Base-by-base conservation (phyloP, 2,888 invertebrate species). In the Rotaria macrura region DNA sequence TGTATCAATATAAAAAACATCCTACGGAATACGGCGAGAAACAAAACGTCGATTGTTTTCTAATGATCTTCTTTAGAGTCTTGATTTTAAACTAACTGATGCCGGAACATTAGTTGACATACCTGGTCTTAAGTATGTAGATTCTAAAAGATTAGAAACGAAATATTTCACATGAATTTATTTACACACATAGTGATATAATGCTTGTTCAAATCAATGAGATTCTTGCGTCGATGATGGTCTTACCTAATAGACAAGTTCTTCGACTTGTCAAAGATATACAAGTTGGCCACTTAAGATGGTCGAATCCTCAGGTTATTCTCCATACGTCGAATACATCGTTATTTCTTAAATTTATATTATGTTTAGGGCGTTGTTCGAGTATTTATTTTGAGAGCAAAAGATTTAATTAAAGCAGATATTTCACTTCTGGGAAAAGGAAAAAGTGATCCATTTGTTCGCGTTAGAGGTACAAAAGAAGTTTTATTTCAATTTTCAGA, bases 401-500 rank as follows among this genome's bases (percentile, higher is more conserved):
- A 43, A 47, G 52, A 86, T 83, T n/a, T 86, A 7, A 84, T 83
- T 47, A 86, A 86, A 52, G 74, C 84, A 4, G 86, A 86, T 85
- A 55, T 86, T 1, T 83, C 65, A 23, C n/a, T 86, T 40, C 72
- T 86, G 43, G 86, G 86, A n/a, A 72, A 52, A 52, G 86, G 84
- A 20, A 86, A 86, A 84, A 84, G 84, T 17, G 86, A 86, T 52
- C 86, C 86, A 38, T 86, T 85, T 85, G 84, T 86, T 25, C 72
- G 38, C 52, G 54, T 86, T n/a, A 84, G 40, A 29, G 79, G 86
- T 57, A 40, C 72, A 20, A 74, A 12, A 34, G 6, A 65, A 34
- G n/a, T n/a, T n/a, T n/a, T n/a, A n/a, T n/a, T n/a, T n/a, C n/a
- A n/a, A n/a, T n/a, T n/a, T n/a, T n/a, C n/a, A n/a, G n/a, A n/a